Percentiles rank a stretch among this genome's conserved stretches.
phyloP scores from a whole-genome alignment of 2,888 invertebrate genomes.

The Spisula subtruncata region DNA sequence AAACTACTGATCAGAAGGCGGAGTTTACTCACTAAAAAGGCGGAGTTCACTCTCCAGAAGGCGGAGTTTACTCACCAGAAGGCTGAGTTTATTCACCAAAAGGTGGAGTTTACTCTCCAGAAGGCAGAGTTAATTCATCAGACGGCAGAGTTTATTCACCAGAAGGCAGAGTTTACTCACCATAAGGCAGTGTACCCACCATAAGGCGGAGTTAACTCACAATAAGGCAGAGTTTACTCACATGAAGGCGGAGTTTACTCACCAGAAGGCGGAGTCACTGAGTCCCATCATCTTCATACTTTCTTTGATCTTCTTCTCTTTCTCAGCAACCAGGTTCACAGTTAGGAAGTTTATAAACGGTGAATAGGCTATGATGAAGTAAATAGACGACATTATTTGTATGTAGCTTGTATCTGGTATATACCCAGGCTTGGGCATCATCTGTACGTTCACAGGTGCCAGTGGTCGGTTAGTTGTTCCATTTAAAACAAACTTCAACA shows the following conservation, averaged over 20 bases:
- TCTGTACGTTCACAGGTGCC: constrained; percentile 75
- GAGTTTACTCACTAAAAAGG: too few relatives aligned
- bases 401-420: constrained; percentile 87
- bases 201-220: too few relatives aligned
- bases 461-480: constrained; percentile 34
- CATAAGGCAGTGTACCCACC: too few relatives aligned
- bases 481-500: constrained; percentile 73
- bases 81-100: too few relatives aligned
- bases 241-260: constrained; percentile 90
- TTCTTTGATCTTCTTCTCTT: constrained; percentile 95
- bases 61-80: too few relatives aligned
- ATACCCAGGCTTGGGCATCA: constrained; percentile 83
- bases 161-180: too few relatives aligned
- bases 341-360: constrained; percentile 94
- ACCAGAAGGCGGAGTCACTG: constrained; percentile 90
- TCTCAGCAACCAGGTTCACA: constrained; percentile 94
- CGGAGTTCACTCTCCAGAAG: too few relatives aligned
- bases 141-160: too few relatives aligned
- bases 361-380: constrained; percentile 94
- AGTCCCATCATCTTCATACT: constrained; percentile 96
- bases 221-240: constrained; percentile 87
- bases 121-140: too few relatives aligned
- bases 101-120: too few relatives aligned
- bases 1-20: too few relatives aligned
- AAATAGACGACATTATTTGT: constrained; percentile 91